phyloP scores from a whole-genome alignment of 2,113 vertebrate species.

The Xenopus borealis region DNA sequence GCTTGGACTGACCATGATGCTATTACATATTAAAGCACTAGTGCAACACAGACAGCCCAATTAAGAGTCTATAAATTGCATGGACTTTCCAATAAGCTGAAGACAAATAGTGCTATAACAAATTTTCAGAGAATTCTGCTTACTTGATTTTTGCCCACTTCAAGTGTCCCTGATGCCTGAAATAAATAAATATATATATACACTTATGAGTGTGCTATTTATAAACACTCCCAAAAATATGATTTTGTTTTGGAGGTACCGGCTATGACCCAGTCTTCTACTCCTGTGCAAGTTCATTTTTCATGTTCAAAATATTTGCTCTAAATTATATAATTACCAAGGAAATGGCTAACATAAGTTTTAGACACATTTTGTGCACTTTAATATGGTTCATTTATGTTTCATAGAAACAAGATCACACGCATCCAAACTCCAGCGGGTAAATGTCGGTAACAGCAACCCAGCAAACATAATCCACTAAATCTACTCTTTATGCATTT shows the following conservation, averaged over 20 bases:
- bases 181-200: no score
- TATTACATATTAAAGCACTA: not conserved
- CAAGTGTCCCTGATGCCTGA: not conserved
- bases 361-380: no score
- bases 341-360: constrained; percentile 19
- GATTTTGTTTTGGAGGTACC: no score
- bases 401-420: no score
- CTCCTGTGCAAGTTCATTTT: not conserved
- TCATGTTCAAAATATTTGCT: not conserved
- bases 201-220: no score
- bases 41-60: constrained; percentile 9
- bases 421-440: no score
- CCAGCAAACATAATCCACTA: no score
- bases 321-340: not conserved
- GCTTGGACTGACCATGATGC: not conserved
- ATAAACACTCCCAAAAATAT: no score
- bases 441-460: no score
- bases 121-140: constrained; percentile 16
- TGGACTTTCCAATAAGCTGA: not conserved
- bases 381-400: no score
- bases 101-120: constrained; percentile 3
- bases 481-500: no score
- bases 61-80: constrained; percentile 13
- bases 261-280: not conserved
- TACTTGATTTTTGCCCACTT: not conserved